Evolutionary conservation across 2,888 invertebrate genomes (phyloP).

Genomic region (Cosmia pyralina): DNA sequence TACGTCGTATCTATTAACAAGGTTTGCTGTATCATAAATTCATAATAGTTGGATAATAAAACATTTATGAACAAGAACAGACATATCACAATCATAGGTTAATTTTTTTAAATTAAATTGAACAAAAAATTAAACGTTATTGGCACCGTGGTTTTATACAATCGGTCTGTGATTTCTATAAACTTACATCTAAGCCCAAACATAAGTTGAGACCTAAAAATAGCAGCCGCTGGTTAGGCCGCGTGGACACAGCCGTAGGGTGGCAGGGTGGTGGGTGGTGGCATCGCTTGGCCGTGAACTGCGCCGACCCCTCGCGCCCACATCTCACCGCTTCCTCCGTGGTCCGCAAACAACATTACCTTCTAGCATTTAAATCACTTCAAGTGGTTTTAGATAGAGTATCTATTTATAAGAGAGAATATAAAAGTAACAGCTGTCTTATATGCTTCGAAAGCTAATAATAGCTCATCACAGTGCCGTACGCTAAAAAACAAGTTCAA

Average conservation of each 20-base stretch:
- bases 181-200: constrained; percentile 6
- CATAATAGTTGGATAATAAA: not conserved
- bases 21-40: not conserved
- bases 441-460: not conserved
- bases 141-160: not conserved
- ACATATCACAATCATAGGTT: not conserved
- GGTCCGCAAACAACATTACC: constrained; percentile 61
- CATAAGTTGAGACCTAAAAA: constrained; percentile 73
- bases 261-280: constrained; percentile 59
- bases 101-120: not conserved
- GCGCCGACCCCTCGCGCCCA: constrained; percentile 79
- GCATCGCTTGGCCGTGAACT: constrained; percentile 85
- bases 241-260: constrained; percentile 66
- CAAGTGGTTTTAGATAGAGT: constrained; percentile 17
- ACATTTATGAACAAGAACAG: not conserved
- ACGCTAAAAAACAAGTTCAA: constrained; percentile 29
- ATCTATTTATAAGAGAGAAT: constrained; percentile 10
- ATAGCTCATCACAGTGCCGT: constrained; percentile 1
- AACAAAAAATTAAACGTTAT: not conserved
- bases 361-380: constrained; percentile 55
- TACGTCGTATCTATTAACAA: too few relatives aligned
- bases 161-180: not conserved
- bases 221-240: constrained; percentile 70
- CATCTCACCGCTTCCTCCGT: constrained; percentile 63
- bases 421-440: not conserved